A percentile compares a stretch with the other conserved stretches of the same genome.
Conservation (phyloP, 2,113 vertebrate species). For the Pygoscelis adeliae region DNA sequence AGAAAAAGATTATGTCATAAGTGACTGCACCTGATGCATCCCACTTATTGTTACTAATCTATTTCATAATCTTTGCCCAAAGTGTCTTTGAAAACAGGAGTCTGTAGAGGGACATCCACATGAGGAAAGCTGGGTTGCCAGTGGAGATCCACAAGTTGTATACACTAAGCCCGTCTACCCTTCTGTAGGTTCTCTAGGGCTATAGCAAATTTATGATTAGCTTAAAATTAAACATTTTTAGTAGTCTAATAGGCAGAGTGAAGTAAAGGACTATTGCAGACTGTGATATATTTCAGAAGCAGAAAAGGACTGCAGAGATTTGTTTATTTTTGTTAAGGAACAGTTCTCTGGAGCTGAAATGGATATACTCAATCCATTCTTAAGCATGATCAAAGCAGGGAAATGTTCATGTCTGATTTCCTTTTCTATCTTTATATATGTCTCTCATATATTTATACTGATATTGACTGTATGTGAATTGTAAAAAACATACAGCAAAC, state of each 20-base stretch:
- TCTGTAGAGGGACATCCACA: background rate
- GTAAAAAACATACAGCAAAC: background rate
- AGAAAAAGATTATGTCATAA: background rate
- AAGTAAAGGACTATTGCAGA: background rate
- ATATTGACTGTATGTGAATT: background rate
- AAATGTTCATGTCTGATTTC: background rate
- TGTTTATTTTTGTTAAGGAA: background rate
- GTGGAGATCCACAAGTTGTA: background rate
- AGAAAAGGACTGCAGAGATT: background rate
- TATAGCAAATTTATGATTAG: background rate
- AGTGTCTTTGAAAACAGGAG: background rate
- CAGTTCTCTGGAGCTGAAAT: background rate
- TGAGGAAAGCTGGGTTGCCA: fast-evolving
- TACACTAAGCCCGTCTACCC: background rate
- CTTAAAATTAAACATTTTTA: background rate
- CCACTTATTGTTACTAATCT: background rate
- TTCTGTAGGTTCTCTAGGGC: background rate
- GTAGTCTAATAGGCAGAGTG: background rate
- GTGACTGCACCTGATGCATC: background rate
- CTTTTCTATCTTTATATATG: background rate
- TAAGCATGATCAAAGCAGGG: background rate
- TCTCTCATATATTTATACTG: background rate
- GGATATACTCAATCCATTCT: background rate
- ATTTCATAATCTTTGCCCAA: background rate
- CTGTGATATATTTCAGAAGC: background rate